phyloP scores from a whole-genome alignment of 2,888 invertebrate species.

The Drosophila austrosaltans region DNA sequence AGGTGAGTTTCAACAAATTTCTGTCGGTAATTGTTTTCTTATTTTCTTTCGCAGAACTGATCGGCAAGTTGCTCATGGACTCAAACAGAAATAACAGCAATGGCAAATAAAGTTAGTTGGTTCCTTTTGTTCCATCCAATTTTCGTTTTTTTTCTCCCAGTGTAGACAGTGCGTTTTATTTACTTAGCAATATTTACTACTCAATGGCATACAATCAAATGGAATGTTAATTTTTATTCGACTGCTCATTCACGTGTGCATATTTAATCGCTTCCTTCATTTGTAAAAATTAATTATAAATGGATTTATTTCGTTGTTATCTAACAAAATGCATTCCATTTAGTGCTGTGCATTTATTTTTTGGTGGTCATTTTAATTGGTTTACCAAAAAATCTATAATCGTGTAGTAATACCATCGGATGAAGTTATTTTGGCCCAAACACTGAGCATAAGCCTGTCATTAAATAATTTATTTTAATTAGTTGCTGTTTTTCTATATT shows the following conservation, averaged over 20 bases:
- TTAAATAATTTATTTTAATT: slow-evolving; percentile 53
- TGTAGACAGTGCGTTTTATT: slow-evolving; percentile 1
- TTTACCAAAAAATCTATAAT: slow-evolving; percentile 38
- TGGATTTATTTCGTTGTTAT: slow-evolving; percentile 40
- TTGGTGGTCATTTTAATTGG: slow-evolving; percentile 40
- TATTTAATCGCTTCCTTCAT: slow-evolving; percentile 48
- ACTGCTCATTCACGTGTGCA: slow-evolving; percentile 35
- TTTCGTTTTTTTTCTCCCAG: not conserved
- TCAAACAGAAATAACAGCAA: too few relatives aligned
- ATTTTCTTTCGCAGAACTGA: too few relatives aligned
- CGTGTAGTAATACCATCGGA: slow-evolving; percentile 5
- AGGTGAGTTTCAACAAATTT: too few relatives aligned
- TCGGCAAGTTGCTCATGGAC: too few relatives aligned
- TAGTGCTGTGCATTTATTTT: not conserved
- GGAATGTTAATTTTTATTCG: not conserved
- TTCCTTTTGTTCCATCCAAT: too few relatives aligned
- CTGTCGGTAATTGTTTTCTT: too few relatives aligned
- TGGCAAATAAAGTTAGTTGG: too few relatives aligned
- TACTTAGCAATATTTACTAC: slow-evolving; percentile 1
- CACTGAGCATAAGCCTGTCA: slow-evolving; percentile 1
- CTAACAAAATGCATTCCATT: slow-evolving; percentile 27
- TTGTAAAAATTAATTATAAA: slow-evolving; percentile 53
- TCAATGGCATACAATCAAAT: not conserved
- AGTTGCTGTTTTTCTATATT: slow-evolving; percentile 42
- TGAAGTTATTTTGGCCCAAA: slow-evolving; percentile 14